Conservation (phyloP, 1,140 invertebrate genomes). For the Matsumurasca onukii region DNA sequence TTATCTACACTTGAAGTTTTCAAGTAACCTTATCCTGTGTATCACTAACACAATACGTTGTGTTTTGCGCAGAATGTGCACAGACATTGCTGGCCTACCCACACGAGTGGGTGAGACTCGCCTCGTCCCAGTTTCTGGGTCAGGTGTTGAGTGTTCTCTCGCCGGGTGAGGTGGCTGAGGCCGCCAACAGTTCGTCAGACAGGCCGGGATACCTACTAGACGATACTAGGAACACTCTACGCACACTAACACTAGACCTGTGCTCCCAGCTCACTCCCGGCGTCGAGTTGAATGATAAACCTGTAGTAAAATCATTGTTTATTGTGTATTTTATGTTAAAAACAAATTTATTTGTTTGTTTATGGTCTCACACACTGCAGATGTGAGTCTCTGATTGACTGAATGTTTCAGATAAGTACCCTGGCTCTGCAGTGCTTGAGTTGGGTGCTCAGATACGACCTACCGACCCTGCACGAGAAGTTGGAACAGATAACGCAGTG, state of each 20-base stretch:
- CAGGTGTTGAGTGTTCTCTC: constrained; percentile 65
- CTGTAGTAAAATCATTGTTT: no score
- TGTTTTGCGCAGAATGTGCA: constrained; percentile 50
- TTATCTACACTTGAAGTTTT: no score
- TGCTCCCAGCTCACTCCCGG: constrained; percentile 48
- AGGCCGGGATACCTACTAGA: constrained; percentile 32
- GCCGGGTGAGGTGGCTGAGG: constrained; percentile 55
- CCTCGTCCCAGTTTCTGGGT: constrained; percentile 71
- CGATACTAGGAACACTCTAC: constrained; percentile 33
- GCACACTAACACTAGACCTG: constrained; percentile 40
- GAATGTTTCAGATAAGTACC: constrained; percentile 57
- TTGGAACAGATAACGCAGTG: constrained; percentile 65
- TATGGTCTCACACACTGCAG: no score
- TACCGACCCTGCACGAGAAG: constrained; percentile 66
- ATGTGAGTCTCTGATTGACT: no score
- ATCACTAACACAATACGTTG: no score
- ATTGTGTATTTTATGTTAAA: no score
- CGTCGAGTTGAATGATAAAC: constrained; percentile 47
- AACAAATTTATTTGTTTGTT: background rate
- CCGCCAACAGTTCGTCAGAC: constrained; percentile 17
- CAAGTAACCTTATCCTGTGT: no score
- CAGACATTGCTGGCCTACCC: constrained; percentile 58
- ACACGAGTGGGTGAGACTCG: constrained; percentile 74
- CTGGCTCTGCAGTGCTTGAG: constrained; percentile 68
- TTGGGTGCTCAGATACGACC: constrained; percentile 66